Conservation (phyloP, 2,797 vertebrate species). For the Artibeus lituratus region DNA sequence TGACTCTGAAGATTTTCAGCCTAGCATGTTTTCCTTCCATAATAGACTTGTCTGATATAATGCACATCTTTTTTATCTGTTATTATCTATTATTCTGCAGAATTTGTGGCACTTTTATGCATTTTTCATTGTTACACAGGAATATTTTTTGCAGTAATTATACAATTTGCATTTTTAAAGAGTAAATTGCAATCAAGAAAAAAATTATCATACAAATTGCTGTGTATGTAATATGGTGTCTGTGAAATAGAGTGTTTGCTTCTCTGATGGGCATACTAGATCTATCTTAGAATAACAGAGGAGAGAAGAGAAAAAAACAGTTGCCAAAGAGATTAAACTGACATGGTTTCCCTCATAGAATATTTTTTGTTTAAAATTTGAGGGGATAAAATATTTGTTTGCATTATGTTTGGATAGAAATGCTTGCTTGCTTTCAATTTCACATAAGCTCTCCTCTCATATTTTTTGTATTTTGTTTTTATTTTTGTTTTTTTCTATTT, state of each 20-base stretch:
- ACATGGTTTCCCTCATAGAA: not conserved
- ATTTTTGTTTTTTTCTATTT: not conserved
- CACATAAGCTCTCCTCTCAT: accelerated
- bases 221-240: constrained; percentile 44
- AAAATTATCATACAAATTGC: constrained; percentile 63
- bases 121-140: constrained; percentile 50
- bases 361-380: not conserved
- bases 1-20: not conserved
- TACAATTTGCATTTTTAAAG: constrained; percentile 59
- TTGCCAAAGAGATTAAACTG: constrained; percentile 4
- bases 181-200: constrained; percentile 61
- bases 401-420: not conserved
- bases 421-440: not conserved
- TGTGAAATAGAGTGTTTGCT: constrained; percentile 44
- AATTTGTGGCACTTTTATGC: constrained; percentile 39
- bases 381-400: not conserved
- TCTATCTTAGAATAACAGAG: constrained; percentile 34
- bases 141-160: constrained; percentile 42
- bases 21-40: not conserved
- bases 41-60: constrained; percentile 22
- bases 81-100: constrained; percentile 36
- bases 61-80: not conserved
- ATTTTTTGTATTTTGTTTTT: not conserved
- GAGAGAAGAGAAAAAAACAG: constrained; percentile 49
- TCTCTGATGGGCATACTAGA: not conserved